A percentile compares a stretch with the other conserved stretches of the same genome.
Conservation (phyloP, 2,888 invertebrate genomes). For the Aspidiotus rigidus region DNA sequence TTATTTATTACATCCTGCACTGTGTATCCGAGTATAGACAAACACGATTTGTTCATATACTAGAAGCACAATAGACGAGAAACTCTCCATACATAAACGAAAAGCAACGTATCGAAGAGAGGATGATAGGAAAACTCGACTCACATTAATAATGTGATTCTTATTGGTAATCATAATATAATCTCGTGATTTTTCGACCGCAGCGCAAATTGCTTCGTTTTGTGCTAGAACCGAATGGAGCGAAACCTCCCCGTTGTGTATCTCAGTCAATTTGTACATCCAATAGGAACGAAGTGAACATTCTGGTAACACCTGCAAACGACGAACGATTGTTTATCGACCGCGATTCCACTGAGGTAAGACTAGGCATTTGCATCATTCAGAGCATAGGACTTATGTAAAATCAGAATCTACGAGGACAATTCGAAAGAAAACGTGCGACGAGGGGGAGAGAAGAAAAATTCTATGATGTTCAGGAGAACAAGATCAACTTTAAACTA, state of each 20-base stretch:
- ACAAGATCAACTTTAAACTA: no score
- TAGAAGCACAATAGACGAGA: slow-evolving; percentile 44
- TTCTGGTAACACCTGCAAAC: slow-evolving; percentile 20
- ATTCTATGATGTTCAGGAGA: no score
- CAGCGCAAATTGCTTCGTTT: slow-evolving; percentile 69
- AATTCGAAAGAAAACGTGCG: no score
- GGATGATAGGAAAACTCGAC: not conserved
- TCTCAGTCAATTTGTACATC: slow-evolving; percentile 62
- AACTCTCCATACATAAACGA: not conserved
- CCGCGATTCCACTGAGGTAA: no score
- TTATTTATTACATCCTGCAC: slow-evolving; percentile 55
- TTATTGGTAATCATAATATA: slow-evolving; percentile 81
- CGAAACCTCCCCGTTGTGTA: slow-evolving; percentile 67
- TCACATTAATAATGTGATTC: slow-evolving; percentile 68
- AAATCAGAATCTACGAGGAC: no score
- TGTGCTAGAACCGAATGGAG: slow-evolving; percentile 69
- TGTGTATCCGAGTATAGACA: slow-evolving; percentile 67
- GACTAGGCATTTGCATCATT: no score
- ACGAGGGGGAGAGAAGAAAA: no score
- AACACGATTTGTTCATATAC: slow-evolving; percentile 80
- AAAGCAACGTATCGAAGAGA: no score
- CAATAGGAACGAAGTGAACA: slow-evolving; percentile 40
- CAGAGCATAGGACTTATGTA: no score
- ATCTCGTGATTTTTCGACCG: slow-evolving; percentile 77
- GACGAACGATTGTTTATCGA: no score